These are phyloP conservation scores for Limenitis camilla DNA, from an alignment of 2,888 invertebrate genomes.

Conservation along the genomic window DNA sequence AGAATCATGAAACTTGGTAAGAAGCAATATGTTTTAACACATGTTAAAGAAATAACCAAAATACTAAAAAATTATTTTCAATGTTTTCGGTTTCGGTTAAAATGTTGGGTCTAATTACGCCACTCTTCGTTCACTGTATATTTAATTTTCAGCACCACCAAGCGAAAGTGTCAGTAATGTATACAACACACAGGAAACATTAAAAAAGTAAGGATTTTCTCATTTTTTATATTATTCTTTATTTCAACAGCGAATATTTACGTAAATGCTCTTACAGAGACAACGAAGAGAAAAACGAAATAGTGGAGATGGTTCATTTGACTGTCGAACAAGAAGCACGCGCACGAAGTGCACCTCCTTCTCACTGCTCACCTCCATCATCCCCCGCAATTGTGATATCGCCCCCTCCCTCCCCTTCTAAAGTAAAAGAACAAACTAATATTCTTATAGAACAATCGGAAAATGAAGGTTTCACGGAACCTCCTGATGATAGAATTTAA, in stretches of 20 bases:
- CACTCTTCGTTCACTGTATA: no score
- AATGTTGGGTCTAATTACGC: no score
- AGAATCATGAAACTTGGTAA: no score
- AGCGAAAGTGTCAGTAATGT: constrained; percentile 48
- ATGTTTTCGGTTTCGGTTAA: no score
- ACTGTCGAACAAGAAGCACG: constrained; percentile 43
- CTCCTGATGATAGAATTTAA: constrained; percentile 35
- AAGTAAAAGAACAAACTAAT: constrained; percentile 39
- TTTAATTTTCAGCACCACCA: constrained; percentile 52
- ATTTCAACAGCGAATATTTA: neutral
- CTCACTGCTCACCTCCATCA: constrained; percentile 30
- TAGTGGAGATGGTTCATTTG: constrained; percentile 44
- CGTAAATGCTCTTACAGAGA: constrained; percentile 10
- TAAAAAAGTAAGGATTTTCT: constrained; percentile 37
- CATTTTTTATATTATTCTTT: neutral
- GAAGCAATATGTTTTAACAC: no score
- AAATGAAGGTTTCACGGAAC: constrained; percentile 14
- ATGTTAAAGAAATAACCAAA: no score
- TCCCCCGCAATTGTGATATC: constrained; percentile 34
- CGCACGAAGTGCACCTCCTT: constrained; percentile 47
- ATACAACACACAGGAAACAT: constrained; percentile 39
- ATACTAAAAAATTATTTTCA: no score
- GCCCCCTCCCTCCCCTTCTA: constrained; percentile 29
- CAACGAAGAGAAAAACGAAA: constrained; percentile 38
- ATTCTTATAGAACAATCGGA: constrained; percentile 46